A percentile compares a stretch with the other conserved stretches of the same genome.
Conservation (phyloP, 1,140 invertebrate species). For the Lordiphosa mommai region DNA sequence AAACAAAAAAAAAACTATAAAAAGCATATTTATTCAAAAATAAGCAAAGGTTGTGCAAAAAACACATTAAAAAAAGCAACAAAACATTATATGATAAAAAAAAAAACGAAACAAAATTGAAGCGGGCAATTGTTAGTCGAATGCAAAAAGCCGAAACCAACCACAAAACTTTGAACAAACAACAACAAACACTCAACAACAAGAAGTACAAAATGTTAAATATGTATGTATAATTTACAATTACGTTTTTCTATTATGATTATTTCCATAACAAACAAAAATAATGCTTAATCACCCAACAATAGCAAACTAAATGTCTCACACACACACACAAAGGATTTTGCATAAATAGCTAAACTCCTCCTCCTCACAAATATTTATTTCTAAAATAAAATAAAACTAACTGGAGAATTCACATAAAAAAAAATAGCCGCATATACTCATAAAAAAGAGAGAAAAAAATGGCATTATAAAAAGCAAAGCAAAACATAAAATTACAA, state of each 20-base stretch:
- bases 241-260: conserved; percentile 41
- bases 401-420: conserved; percentile 51
- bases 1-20: conserved; percentile 30
- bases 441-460: conserved; percentile 30
- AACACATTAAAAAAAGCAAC: no score
- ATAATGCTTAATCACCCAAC: no score
- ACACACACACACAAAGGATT: conserved; percentile 5
- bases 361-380: no score
- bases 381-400: conserved; percentile 25
- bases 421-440: conserved; percentile 67
- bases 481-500: conserved; percentile 54
- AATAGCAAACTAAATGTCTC: not conserved
- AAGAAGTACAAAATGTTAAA: conserved; percentile 77
- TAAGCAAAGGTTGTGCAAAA: conserved; percentile 77
- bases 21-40: conserved; percentile 76
- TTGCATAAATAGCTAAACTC: not conserved
- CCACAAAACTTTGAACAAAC: conserved; percentile 18
- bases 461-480: conserved; percentile 44
- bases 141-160: conserved; percentile 51
- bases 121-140: conserved; percentile 64
- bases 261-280: conserved; percentile 57
- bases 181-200: conserved; percentile 65
- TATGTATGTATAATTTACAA: conserved; percentile 72
- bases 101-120: conserved; percentile 53
- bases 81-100: conserved; percentile 37